These are phyloP conservation scores for Megaustenia siamemsis DNA, from an alignment of 2,888 invertebrate species.

Conservation along the genomic window DNA sequence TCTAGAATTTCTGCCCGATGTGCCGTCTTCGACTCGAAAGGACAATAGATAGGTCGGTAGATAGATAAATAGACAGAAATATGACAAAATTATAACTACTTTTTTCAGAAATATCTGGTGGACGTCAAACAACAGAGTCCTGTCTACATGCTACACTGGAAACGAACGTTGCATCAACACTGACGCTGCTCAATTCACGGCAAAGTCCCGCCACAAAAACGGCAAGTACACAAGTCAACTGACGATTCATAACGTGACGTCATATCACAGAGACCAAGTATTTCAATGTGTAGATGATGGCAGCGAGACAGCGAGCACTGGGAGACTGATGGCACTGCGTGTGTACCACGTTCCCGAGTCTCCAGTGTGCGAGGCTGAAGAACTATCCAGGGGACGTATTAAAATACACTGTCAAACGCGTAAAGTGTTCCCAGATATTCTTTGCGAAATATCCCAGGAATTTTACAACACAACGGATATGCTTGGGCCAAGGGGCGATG, in stretches of 20 bases:
- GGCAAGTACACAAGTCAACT: conserved; percentile 21
- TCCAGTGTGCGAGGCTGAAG: background rate
- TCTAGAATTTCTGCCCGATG: too few species aligned
- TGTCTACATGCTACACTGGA: conserved; percentile 1
- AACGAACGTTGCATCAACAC: background rate
- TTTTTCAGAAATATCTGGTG: conserved; percentile 21
- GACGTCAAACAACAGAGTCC: background rate
- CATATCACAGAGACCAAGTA: background rate
- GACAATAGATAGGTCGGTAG: too few species aligned
- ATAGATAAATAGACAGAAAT: too few species aligned
- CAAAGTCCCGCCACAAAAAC: background rate
- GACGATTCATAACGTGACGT: background rate
- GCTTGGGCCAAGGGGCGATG: too few species aligned
- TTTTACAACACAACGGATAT: background rate
- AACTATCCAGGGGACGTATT: background rate
- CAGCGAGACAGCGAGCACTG: too few species aligned
- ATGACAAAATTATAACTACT: too few species aligned
- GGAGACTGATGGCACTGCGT: background rate
- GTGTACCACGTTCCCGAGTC: conserved; percentile 17
- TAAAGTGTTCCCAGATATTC: background rate
- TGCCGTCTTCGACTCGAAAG: too few species aligned
- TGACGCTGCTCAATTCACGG: background rate
- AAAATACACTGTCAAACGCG: conserved; percentile 6
- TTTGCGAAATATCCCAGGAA: conserved; percentile 2
- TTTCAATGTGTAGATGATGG: conserved; percentile 13